Evolutionary conservation across 2,113 vertebrate genomes (phyloP), one percentile per base, ranked within the genome.

Genomic region (Lipophrys pholis): DNA sequence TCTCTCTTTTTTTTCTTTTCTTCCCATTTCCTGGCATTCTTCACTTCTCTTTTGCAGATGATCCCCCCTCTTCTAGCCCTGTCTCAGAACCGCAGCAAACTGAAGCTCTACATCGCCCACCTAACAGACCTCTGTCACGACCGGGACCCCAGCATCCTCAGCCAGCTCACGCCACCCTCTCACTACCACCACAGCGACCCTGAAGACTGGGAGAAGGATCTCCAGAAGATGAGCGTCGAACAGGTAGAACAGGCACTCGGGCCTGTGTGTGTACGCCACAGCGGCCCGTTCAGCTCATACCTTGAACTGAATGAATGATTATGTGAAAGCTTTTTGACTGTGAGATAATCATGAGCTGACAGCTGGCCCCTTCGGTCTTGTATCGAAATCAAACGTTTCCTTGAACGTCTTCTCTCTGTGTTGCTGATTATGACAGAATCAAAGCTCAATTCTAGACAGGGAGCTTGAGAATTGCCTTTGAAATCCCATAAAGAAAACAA

Each of bases 81-180:
- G 60, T 95, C 96, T 83, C 96, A 98, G 92, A 97, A 97, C 91
- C 95, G 95, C 94, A 97, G 97, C 92, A 97, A 97, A 89, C 93
- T 97, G 91, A 97, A 97, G 94, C 95, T 98, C 90, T 97, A 98
- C 93, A 97, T 97, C 69, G 95, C 95, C 90, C 97, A 98, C 91
- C 94, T 99, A 94, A 98, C 94, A 62, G 94, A 95, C 91, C 95
- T 96, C 48, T 96, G 95, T 94, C 96, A 97, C 54, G 96, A 97
- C 73, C 95, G 97, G 76, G 96, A 98, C 92, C 96, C 96, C 84
- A 91, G 94, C 89, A 98, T 98, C 82, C 96, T 98, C 78, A 95
- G 93, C 55, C 95, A 95, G 61, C 94, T 97, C 88, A 93, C 94
- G 62, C 95, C 97, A 6, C 96, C 95, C 49, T 91, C 95, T 88